Percentiles rank a stretch among this genome's conserved stretches.
Conservation (phyloP, 1,140 invertebrate species). For the Drosophila carrolli region DNA sequence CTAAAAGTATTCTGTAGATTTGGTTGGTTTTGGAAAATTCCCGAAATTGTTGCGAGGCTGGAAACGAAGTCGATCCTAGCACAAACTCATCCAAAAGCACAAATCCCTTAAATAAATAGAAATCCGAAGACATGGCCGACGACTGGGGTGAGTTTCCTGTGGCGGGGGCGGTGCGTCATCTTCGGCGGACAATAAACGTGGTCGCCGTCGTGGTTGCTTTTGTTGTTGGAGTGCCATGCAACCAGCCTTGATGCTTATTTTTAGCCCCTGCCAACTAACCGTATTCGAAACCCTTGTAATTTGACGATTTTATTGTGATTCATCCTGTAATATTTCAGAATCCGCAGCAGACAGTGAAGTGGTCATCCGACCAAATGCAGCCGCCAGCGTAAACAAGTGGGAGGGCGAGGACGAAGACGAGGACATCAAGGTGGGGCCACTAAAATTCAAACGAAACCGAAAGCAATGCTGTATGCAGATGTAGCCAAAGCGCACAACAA, state of each 20-base stretch:
- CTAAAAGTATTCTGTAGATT: slow-evolving; percentile 29
- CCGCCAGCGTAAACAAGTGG: slow-evolving; percentile 89
- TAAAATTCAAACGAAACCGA: slow-evolving; percentile 5
- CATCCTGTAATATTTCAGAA: slow-evolving; percentile 50
- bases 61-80: slow-evolving; percentile 21
- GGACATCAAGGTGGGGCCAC: slow-evolving; percentile 90
- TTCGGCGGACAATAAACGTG: slow-evolving; percentile 57
- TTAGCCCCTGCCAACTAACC: slow-evolving; percentile 55
- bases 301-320: not conserved
- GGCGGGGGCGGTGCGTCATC: slow-evolving; percentile 60
- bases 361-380: slow-evolving; percentile 67
- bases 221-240: slow-evolving; percentile 40
- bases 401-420: slow-evolving; percentile 95
- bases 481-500: not conserved
- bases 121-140: slow-evolving; percentile 68
- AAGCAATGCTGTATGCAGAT: slow-evolving; percentile 1
- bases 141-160: slow-evolving; percentile 77
- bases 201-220: slow-evolving; percentile 50
- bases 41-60: slow-evolving; percentile 41
- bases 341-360: slow-evolving; percentile 76
- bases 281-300: slow-evolving; percentile 32
- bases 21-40: slow-evolving; percentile 54
- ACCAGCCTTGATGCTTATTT: slow-evolving; percentile 77
- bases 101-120: slow-evolving; percentile 33
- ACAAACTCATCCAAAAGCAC: slow-evolving; percentile 37